These are phyloP conservation scores for Sclerurus mexicanus DNA, from an alignment of 2,113 vertebrate species.

Conservation along the genomic window DNA sequence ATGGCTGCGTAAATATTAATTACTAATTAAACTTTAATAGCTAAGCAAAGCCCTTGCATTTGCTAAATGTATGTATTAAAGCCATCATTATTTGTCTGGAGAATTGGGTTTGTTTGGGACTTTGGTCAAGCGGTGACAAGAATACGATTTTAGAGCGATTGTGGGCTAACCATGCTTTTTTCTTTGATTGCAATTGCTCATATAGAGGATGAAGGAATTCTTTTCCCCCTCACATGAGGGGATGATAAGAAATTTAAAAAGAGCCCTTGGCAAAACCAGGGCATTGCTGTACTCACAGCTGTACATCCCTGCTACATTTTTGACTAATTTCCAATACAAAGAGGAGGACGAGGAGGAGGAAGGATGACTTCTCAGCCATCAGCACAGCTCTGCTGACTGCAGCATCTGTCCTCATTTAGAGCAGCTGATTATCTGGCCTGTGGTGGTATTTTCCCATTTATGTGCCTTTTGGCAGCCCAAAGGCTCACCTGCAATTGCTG, in stretches of 20 bases:
- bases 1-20: slow-evolving; percentile 76
- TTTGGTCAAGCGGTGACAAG: neutral
- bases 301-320: neutral
- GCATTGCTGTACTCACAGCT: neutral
- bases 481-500: neutral
- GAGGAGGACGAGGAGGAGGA: neutral
- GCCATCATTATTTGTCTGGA: neutral
- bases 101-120: neutral
- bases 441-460: neutral
- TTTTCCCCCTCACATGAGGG: neutral
- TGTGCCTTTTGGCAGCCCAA: neutral
- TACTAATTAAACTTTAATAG: slow-evolving; percentile 73
- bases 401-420: neutral
- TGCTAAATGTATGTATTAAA: slow-evolving; percentile 25
- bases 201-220: neutral
- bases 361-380: neutral
- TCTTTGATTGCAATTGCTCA: neutral
- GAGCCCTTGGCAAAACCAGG: neutral
- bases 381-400: neutral
- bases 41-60: slow-evolving; percentile 24
- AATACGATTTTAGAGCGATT: neutral
- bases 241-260: neutral
- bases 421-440: neutral
- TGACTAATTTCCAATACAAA: neutral
- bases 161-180: neutral